Evolutionary conservation across 2,797 vertebrate genomes (phyloP), one percentile per base, ranked within the genome.

Genomic region (Acanthurus lineatus): DNA sequence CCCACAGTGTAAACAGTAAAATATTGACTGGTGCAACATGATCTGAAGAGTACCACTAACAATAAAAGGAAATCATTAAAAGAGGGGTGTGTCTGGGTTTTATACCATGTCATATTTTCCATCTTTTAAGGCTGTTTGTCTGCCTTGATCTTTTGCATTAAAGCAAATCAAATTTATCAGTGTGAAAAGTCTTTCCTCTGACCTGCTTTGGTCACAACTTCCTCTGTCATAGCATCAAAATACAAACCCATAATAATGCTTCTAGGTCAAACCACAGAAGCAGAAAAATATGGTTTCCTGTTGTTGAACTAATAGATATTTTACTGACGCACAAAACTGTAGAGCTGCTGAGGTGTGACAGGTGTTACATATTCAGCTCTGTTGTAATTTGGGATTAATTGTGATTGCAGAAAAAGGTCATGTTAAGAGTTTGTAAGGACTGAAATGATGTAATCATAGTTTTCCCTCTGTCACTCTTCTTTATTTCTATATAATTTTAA

Each of bases 11-110:
- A 84, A 83, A 83, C 35, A 85, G 20, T 57, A 2, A 73, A 65
- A 32, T 68, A 35, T 87, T 82, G 54, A 82, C 81, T 69, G 1
- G 22, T 11, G 47, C 9, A 82, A 69, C 49, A 7, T n/a, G 57
- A 78, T 82, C 75, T 44, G 4, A 5, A 1, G 4, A 72, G 8
- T 12, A 3, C 3, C 16, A 8, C 59, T 15, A 20, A 25, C 38
- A 20, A 32, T 54, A 47, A 71, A 66, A 53, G 25, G 42, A 51
- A 77, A 47, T 58, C 35, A 64, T 62, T n/a, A 51, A 45, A 56
- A 15, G 12, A 70, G 49, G n/a, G 47, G 52, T 40, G 9, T 16
- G 14, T 56, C 40, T 42, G 40, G 9, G 40, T 42, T 9, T 42
- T 12, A 42, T 42, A 42, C 40, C 9, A 12, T 9, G 40, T 42